Conservation (phyloP, 1,140 invertebrate species). For the Calycopis cecrops region DNA sequence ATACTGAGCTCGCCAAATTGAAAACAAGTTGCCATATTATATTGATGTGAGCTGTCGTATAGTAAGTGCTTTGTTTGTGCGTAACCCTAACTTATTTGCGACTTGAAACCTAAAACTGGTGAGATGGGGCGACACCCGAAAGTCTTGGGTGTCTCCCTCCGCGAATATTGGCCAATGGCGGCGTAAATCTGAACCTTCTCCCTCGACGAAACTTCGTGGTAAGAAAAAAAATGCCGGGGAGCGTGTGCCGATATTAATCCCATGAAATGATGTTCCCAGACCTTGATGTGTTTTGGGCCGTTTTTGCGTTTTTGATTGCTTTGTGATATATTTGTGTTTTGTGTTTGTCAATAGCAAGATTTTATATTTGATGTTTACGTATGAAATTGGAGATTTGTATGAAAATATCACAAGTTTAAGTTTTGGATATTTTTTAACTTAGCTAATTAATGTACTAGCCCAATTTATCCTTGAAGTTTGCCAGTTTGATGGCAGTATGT, state of each 20-base stretch:
- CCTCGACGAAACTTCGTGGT: slow-evolving; percentile 35
- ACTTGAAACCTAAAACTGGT: slow-evolving; percentile 3
- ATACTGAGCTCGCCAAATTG: too few relatives aligned
- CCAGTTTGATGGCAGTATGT: too few relatives aligned
- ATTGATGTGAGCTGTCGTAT: not conserved
- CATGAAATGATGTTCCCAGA: slow-evolving; percentile 32
- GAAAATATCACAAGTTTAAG: too few relatives aligned
- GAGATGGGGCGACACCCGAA: slow-evolving; percentile 35
- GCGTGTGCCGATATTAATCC: slow-evolving; percentile 25
- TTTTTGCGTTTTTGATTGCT: slow-evolving; percentile 19
- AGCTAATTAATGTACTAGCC: too few relatives aligned
- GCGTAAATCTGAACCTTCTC: slow-evolving; percentile 43
- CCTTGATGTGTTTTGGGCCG: slow-evolving; percentile 20
- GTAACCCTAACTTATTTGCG: not conserved
- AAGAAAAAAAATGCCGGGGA: slow-evolving; percentile 45
- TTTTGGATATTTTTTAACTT: too few relatives aligned
- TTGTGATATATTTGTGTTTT: not conserved
- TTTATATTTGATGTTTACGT: too few relatives aligned
- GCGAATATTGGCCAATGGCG: slow-evolving; percentile 45
- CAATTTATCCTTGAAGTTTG: too few relatives aligned
- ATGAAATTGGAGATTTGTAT: too few relatives aligned
- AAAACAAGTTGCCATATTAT: too few relatives aligned
- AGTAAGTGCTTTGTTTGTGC: slow-evolving; percentile 1
- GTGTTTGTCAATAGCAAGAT: slow-evolving; percentile 3
- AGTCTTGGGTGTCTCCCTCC: slow-evolving; percentile 48